Conservation (phyloP, 2,888 invertebrate genomes). For the Encarsia formosa region DNA sequence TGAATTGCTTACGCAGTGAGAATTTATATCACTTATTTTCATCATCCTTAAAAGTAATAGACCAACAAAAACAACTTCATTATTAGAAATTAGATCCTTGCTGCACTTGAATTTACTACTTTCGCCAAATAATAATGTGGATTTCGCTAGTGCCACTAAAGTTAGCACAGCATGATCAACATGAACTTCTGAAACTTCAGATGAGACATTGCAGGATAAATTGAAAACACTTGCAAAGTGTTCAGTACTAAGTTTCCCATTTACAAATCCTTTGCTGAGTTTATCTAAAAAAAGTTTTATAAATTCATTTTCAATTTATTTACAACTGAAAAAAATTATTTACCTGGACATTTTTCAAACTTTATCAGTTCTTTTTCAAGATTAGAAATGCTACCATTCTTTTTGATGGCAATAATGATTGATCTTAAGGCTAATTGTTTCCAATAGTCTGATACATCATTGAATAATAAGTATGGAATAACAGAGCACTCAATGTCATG, state of each 20-base stretch:
- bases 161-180: not conserved
- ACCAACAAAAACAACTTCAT: not conserved
- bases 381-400: not conserved
- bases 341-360: not conserved
- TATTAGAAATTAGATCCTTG: not conserved
- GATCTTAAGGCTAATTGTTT: not conserved
- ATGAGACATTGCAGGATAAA: not conserved
- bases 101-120: not conserved
- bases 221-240: not conserved
- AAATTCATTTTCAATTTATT: no score
- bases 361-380: not conserved
- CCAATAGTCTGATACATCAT: not conserved
- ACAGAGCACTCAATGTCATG: constrained; percentile 70
- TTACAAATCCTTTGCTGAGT: not conserved
- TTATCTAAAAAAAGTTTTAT: not conserved
- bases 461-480: not conserved
- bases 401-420: not conserved
- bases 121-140: not conserved
- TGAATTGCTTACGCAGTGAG: not conserved
- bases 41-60: not conserved
- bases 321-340: not conserved
- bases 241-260: not conserved
- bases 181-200: not conserved
- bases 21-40: not conserved
- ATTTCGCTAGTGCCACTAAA: not conserved